Percentiles rank a stretch among this genome's conserved stretches.
Evolutionary conservation across 2,113 vertebrate species (phyloP).

Genomic region (Elephantulus edwardii): DNA sequence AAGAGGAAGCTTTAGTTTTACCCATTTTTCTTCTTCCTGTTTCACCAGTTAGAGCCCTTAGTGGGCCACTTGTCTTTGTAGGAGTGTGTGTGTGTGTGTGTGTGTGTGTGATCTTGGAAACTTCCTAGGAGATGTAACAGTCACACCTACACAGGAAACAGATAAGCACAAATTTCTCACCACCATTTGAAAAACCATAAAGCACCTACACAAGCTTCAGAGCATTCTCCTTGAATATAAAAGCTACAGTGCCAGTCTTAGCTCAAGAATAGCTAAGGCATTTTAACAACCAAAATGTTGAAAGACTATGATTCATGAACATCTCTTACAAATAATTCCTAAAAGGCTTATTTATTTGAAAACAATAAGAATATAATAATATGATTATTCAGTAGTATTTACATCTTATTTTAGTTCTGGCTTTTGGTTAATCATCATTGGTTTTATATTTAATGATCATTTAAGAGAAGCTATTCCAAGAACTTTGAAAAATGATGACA

Average conservation of each 20-base stretch:
- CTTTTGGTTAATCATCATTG: not conserved
- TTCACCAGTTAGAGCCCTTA: not conserved
- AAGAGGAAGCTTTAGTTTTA: not conserved
- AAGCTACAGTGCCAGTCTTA: not conserved
- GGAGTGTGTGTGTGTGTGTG: not conserved
- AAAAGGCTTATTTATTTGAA: slow-evolving; percentile 43
- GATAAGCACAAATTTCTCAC: not conserved
- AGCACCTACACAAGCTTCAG: not conserved
- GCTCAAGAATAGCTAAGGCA: not conserved
- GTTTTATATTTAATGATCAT: not conserved
- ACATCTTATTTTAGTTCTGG: not conserved
- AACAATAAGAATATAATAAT: not conserved
- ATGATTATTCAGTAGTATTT: not conserved
- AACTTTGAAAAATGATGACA: slow-evolving; percentile 17
- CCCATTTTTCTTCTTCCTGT: not conserved
- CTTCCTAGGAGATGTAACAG: not conserved
- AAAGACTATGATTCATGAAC: slow-evolving; percentile 26
- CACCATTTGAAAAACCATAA: slow-evolving; percentile 11
- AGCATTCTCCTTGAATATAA: not conserved
- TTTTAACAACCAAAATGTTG: not conserved
- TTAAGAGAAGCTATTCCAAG: not conserved
- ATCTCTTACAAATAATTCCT: not conserved
- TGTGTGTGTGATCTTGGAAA: not conserved
- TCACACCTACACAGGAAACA: not conserved
- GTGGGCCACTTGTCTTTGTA: not conserved